Evolutionary conservation across 2,113 vertebrate species (phyloP).

Genomic region (Illadopsis cleaveri): DNA sequence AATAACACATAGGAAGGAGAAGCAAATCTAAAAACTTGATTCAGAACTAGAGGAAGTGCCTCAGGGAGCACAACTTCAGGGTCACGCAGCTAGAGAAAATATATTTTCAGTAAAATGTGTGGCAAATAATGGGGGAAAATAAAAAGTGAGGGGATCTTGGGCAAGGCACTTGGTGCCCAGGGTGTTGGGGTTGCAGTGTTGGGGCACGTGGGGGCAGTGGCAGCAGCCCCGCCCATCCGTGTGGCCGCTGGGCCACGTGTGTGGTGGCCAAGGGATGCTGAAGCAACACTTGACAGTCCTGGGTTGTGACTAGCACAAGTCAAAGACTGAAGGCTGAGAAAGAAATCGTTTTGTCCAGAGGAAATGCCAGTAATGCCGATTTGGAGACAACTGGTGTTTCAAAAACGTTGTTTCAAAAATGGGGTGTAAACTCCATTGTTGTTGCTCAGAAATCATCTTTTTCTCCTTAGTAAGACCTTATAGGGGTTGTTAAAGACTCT

Average conservation of each 20-base stretch:
- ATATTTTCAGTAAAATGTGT: neutral
- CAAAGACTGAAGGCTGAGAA: neutral
- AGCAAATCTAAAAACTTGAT: neutral
- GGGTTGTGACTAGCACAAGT: neutral
- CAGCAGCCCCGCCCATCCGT: rapidly evolving
- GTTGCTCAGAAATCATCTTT: neutral
- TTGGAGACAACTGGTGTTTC: neutral
- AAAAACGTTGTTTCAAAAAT: too few species aligned
- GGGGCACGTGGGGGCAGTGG: neutral
- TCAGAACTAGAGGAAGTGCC: neutral
- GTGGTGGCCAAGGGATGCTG: neutral
- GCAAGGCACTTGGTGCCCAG: rapidly evolving
- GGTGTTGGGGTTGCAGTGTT: neutral
- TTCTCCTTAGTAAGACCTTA: neutral
- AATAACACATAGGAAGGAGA: neutral
- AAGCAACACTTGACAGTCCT: neutral
- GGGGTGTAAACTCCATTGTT: rapidly evolving
- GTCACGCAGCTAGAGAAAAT: neutral
- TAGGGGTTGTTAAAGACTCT: neutral
- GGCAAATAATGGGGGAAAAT: neutral
- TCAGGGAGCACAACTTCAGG: rapidly evolving
- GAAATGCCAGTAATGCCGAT: neutral
- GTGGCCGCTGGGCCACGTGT: rapidly evolving
- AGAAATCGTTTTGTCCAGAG: neutral
- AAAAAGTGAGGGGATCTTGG: neutral